phyloP scores from a whole-genome alignment of 2,113 vertebrate genomes.

The Caracal caracal region DNA sequence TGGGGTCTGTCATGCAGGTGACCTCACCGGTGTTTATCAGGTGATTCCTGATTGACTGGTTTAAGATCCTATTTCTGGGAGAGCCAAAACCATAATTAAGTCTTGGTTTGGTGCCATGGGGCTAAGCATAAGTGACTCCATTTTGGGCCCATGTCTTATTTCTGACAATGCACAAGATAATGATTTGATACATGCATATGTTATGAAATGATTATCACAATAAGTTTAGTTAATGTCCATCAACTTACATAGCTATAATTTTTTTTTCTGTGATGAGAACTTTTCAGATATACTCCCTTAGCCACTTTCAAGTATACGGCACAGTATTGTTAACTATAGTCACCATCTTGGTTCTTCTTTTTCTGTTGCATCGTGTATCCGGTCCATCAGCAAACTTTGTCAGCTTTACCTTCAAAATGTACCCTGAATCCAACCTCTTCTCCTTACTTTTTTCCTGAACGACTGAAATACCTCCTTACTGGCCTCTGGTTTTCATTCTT shows the following conservation, averaged over 20 bases:
- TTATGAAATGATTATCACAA: not conserved
- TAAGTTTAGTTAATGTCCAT: not conserved
- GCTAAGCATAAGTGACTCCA: not conserved
- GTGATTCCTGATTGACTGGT: not conserved
- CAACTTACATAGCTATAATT: not conserved
- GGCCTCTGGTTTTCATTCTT: not conserved
- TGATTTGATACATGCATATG: not conserved
- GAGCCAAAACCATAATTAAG: not conserved
- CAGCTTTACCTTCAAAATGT: not conserved
- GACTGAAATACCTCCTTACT: not conserved
- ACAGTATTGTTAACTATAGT: not conserved
- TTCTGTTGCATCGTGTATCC: not conserved
- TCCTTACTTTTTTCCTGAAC: not conserved
- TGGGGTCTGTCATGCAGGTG: not conserved
- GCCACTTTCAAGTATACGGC: not conserved
- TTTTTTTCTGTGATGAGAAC: not conserved
- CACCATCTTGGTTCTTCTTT: not conserved
- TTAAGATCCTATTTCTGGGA: not conserved
- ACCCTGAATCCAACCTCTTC: not conserved
- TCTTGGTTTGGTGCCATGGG: not conserved
- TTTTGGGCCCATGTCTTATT: not conserved
- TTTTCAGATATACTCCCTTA: not conserved
- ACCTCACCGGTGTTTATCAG: not conserved
- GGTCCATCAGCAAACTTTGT: not conserved
- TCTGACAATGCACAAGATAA: not conserved